Base-by-base conservation (phyloP, 1,140 invertebrate genomes). In the Ips typographus region DNA sequence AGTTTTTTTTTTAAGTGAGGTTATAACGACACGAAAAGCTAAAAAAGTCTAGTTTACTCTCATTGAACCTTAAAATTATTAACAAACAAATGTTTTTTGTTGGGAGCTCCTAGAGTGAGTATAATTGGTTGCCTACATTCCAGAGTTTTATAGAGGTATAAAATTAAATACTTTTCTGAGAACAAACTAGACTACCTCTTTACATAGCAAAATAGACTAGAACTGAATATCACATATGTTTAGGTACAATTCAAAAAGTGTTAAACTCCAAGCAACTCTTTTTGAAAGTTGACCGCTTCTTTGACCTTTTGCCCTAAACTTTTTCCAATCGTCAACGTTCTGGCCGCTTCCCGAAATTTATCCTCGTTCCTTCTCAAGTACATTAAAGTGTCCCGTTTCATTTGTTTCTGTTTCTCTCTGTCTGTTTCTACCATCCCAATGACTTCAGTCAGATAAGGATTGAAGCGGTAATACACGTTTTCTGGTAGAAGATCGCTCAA, bases 391-490 rank as follows among this genome's bases (percentile, higher is more conserved):
- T 91, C 90, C 47, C 83, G 80, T 72, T 89, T 83, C 47, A 91
- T 74, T 75, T 84, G 85, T 56, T 82, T 77, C 1, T 90, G 77
- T 76, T 90, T 90, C 4, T 87, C 87, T 2, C 88, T 85, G 71
- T 90, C 82, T 47, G 90, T 92, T 81, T 97, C 95, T 76, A 94
- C 92, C 83, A 98, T 89, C 2, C 85, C 83, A 38, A 94, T 83
- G 77, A 92, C 88, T 78, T 94, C 90, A 56, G 89, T 90, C 43
- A 97, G 82, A 74, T 94, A 94, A 0, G 95, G 95, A 82, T 97
- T 97, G 78, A 98, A 92, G 4, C 95, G 86, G 77, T 88, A 97
- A 80, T 98, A 98, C 36, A 87, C 85, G 37, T 88, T 83, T 1
- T 87, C 84, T 8, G 91, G 90, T 8, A 98, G 81, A 51, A 96